Base-by-base conservation (phyloP, 2,888 invertebrate genomes). In the Neria commutata region DNA sequence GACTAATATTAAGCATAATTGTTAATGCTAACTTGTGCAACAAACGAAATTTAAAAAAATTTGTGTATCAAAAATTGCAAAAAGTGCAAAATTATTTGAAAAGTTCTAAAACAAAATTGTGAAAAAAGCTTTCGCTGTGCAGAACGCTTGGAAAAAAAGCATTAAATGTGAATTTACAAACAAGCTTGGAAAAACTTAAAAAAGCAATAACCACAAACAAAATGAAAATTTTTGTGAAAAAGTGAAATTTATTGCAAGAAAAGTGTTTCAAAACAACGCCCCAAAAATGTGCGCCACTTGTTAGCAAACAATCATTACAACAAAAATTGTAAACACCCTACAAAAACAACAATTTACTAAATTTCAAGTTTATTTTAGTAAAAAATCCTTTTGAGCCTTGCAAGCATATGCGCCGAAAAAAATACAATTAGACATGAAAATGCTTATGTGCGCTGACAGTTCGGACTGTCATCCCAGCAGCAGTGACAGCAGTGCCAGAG, bases 401-500 rank as follows among this genome's bases (percentile, higher is more conserved):
- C 21, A 54, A 34, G 16, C 53, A 57, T 65, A 61, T 66, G 58
- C 42, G 51, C 60, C 62, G 64, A 53, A 42, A 16, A 37, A 21
- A 33, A 34, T 16, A 21, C 34, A 50, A 46, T n/a, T n/a, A n/a
- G n/a, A 53, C 47, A 60, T 70, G 70, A 81, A 78, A 76, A 81
- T 82, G 80, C 73, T 82, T 53, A 81, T 82, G 81, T 81, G 81
- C 64, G 81, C 82, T 57, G 81, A 82, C 74, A 82, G 81, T 69
- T 82, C 82, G 49, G 78, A 79, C 71, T 78, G 79, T 71, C 77
- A 72, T 68, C 69, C 77, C 60, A 74, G 73, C 60, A 76, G 77
- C 64, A 73, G 73, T 71, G 65, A 60, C 56, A 53, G 63, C 46
- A n/a, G n/a, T n/a, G 56, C 54, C 60, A 58, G 60, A 51, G 55